phyloP scores from a whole-genome alignment of 1,140 invertebrate genomes.

The Sipha flava region DNA sequence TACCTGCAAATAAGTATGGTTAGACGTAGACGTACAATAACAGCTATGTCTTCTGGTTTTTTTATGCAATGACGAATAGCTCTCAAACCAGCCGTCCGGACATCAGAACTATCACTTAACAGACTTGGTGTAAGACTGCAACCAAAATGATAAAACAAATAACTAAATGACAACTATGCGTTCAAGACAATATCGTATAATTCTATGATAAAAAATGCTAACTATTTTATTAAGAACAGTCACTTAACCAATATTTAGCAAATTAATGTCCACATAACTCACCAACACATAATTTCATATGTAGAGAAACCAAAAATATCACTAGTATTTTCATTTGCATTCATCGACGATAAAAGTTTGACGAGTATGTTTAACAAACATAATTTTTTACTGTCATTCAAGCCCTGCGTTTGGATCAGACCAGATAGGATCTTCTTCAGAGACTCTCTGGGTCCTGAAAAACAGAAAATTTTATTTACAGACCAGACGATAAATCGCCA shows the following conservation, averaged over 20 bases:
- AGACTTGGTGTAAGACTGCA: constrained; percentile 73
- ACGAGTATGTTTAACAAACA: constrained; percentile 24
- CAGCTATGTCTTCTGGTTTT: constrained; percentile 63
- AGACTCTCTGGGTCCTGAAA: constrained; percentile 28
- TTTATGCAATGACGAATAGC: constrained; percentile 74
- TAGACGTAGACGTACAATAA: constrained; percentile 68
- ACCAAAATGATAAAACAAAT: constrained; percentile 38
- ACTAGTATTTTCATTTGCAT: background rate
- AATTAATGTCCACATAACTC: background rate
- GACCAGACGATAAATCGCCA: background rate
- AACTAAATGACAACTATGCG: background rate
- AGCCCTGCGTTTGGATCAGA: constrained; percentile 20
- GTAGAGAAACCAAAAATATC: constrained; percentile 26
- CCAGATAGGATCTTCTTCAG: constrained; percentile 18
- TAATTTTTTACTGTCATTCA: constrained; percentile 25
- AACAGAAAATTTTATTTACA: background rate
- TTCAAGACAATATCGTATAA: no score
- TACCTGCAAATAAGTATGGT: constrained; percentile 70
- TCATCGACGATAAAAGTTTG: background rate
- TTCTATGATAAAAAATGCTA: no score
- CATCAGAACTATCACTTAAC: constrained; percentile 75
- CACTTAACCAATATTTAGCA: no score
- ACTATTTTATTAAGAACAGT: no score
- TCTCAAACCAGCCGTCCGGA: constrained; percentile 76
- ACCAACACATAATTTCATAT: constrained; percentile 33